These are phyloP conservation scores for Ivindomyrus marchei DNA, from an alignment of 2,113 vertebrate genomes.

Conservation along the genomic window DNA sequence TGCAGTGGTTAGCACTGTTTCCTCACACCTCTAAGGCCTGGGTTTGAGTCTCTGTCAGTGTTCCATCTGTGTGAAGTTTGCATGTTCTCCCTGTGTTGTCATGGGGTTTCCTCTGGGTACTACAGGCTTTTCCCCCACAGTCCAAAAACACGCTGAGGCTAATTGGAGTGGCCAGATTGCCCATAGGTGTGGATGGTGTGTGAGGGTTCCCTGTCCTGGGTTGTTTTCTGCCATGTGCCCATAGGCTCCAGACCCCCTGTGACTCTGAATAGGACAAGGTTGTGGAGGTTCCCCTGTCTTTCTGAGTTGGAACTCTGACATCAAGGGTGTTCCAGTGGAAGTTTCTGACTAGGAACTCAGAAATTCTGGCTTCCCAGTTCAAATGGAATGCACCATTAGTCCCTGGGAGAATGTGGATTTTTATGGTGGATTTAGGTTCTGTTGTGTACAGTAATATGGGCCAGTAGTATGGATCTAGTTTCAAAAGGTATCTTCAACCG, in stretches of 20 bases:
- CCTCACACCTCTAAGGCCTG: no score
- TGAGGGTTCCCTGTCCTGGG: no score
- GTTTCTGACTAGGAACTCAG: neutral
- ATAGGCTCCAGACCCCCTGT: neutral
- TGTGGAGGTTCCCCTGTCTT: neutral
- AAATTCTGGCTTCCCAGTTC: neutral
- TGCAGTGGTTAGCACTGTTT: no score
- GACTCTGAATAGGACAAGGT: neutral
- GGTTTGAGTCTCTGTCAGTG: no score
- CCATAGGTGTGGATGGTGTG: no score
- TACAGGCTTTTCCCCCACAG: no score
- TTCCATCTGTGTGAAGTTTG: no score
- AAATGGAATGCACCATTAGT: neutral
- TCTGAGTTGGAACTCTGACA: neutral
- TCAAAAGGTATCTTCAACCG: slow-evolving; percentile 3
- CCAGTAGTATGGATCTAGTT: neutral
- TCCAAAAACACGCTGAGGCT: no score
- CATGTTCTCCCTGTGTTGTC: no score
- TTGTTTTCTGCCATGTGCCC: no score
- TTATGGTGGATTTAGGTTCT: neutral
- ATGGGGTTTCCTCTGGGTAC: no score
- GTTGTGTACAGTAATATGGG: neutral
- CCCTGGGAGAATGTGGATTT: neutral
- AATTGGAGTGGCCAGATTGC: no score
- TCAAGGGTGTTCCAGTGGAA: neutral